Base-by-base conservation (phyloP, 2,113 vertebrate genomes). In the Sinocyclocheilus grahami region DNA sequence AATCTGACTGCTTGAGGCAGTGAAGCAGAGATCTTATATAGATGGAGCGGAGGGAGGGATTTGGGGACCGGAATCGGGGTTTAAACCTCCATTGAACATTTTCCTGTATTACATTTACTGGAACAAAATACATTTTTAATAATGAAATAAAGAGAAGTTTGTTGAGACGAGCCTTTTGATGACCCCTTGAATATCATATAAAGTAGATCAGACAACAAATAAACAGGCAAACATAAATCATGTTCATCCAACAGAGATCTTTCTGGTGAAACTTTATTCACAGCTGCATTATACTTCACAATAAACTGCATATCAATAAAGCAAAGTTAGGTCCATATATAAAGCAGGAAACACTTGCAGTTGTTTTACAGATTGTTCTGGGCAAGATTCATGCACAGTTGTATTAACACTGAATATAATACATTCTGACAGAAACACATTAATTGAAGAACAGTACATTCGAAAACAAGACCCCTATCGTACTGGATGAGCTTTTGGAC, bases 261-360 rank as follows among this genome's bases (percentile, higher is more conserved):
- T 78, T 63, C 55, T n/a, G 60, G 11, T 53, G 7, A 62, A 82
- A 82, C 79, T 86, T 88, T 86, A 88, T 86, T 86, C 51, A 86
- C 65, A 78, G 48, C n/a, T 83, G 62, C 42, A 80, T 69, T 78
- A 37, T 37, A 53, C 22, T 80, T 63, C 53, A 87, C 48, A 83
- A 83, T 62, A 84, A 78, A 85, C 84, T 62, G 79, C 58, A 55
- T 51, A 53, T 72, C 33, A 58, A 80, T 58, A 58, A 86, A 48
- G 84, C 60, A 69, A 51, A 22, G 12, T 58, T 86, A 79, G 67
- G 46, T 80, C 62, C 77, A 78, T 27, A 60, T 72, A 33, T 51
- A 85, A 53, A 53, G 37, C 53, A 76, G 51, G 46, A 67, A 69
- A 78, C 75, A 86, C 13, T 39, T 69, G 37, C 22, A 74, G 71